Evolutionary conservation across 2,797 vertebrate species (phyloP), one percentile per base, ranked within the genome.

Genomic region (Jordanella pulchra): DNA sequence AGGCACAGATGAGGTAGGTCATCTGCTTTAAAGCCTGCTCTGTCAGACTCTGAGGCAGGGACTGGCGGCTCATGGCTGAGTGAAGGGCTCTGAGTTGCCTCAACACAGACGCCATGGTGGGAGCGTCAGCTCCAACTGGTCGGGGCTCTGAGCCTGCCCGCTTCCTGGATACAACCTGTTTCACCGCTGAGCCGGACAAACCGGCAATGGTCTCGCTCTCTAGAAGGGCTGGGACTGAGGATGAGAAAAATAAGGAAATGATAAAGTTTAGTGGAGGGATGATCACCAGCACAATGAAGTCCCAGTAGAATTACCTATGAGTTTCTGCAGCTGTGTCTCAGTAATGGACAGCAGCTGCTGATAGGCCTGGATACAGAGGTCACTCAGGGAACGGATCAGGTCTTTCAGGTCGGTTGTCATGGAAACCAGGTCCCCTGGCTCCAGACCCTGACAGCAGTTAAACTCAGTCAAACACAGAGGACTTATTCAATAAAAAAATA

Each of bases 301-400:
- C 0, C 32, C 51, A 3, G 23, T 12, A 17, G 35, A 0, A 15
- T 21, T 67, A 80, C 95, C 93, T 3, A 95, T 94, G 71, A 95
- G 81, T 83, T 86, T 93, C 45, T 95, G 94, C 28, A 96, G 93
- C 11, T 1, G 72, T 21, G 86, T 87, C 87, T 95, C 93, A 0
- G 94, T 84, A 1, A 93, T 93, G 73, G 77, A 85, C 73, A 96
- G 78, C 25, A 96, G 93, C 89, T 96, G 95, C 90, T 96, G 95
- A 77, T 95, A 95, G 66, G 94, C 92, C 89, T 95, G 95, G 84
- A 96, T 94, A 0, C 93, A 91, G 79, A 96, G 88, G 74, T 94
- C 90, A 12, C 81, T 89, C 65, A 96, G 89, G 64, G 80, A 67
- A 3, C 70, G 81, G 23, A 91, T 89, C 71, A 86, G 70, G 50